A percentile compares a stretch with the other conserved stretches of the same genome.
Conservation (phyloP, 2,113 vertebrate genomes). For the Ophthalmolycus amberensis region DNA sequence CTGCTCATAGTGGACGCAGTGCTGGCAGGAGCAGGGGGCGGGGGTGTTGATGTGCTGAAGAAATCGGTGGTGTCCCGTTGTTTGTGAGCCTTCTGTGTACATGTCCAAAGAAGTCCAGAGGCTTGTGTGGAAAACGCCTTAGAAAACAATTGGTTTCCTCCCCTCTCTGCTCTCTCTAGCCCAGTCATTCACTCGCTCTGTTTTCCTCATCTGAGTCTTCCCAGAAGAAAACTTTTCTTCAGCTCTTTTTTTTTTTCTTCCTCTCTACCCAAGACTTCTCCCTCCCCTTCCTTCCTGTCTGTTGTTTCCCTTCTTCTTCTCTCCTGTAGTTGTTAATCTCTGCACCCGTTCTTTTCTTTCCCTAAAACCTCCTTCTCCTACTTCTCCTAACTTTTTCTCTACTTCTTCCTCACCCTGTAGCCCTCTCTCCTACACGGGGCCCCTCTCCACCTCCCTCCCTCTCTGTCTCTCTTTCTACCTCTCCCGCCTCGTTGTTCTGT, state of each 20-base stretch:
- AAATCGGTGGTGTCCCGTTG: conserved; percentile 67
- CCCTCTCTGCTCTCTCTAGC: conserved; percentile 68
- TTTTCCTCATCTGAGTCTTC: conserved; percentile 83
- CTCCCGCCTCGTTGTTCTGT: conserved; percentile 77
- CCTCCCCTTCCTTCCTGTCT: conserved; percentile 80
- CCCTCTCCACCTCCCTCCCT: conserved; percentile 72
- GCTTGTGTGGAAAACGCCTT: conserved; percentile 65
- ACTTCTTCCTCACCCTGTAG: conserved; percentile 68
- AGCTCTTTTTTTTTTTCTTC: conserved; percentile 54
- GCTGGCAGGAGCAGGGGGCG: conserved; percentile 61
- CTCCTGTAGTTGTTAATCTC: conserved; percentile 56
- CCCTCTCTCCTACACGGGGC: conserved; percentile 69
- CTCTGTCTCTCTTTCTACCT: conserved; percentile 72
- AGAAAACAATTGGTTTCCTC: conserved; percentile 77
- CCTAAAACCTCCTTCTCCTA: conserved; percentile 35
- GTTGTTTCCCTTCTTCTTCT: conserved; percentile 70
- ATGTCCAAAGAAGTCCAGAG: conserved; percentile 75
- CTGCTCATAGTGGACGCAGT: conserved; percentile 63
- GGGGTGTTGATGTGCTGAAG: conserved; percentile 46
- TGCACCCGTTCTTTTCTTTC: conserved; percentile 46
- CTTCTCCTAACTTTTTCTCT: conserved; percentile 71
- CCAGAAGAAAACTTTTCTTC: conserved; percentile 79
- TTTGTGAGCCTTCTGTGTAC: conserved; percentile 76
- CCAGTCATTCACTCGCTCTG: conserved; percentile 82
- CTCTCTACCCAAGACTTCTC: conserved; percentile 62